These are phyloP conservation scores for Chrysomallon squamiferum DNA, from an alignment of 1,140 invertebrate species.

Conservation along the genomic window DNA sequence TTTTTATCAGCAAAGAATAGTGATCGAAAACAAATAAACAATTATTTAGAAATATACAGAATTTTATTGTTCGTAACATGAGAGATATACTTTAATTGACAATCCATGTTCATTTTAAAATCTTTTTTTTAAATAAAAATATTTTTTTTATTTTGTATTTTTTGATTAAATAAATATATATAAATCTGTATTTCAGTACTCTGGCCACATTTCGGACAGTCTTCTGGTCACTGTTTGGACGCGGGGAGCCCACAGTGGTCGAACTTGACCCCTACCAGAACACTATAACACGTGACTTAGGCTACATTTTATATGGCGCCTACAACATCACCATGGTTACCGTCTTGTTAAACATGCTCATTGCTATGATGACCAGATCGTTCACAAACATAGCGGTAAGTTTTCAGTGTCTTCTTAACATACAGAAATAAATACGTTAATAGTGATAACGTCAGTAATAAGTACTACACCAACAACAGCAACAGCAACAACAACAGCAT, in stretches of 20 bases:
- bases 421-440: neutral
- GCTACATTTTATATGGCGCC: slow-evolving; percentile 54
- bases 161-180: no score
- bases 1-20: no score
- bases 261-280: slow-evolving; percentile 38
- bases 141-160: no score
- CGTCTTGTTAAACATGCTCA: slow-evolving; percentile 68
- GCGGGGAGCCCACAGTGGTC: slow-evolving; percentile 72
- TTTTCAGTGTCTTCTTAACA: neutral
- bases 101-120: no score
- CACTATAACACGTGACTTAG: slow-evolving; percentile 40
- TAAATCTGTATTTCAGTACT: slow-evolving; percentile 61
- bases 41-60: no score
- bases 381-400: slow-evolving; percentile 67
- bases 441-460: no score
- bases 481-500: no score
- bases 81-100: no score
- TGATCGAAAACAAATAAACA: no score
- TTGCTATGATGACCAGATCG: slow-evolving; percentile 68
- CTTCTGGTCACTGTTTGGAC: slow-evolving; percentile 78
- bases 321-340: slow-evolving; percentile 66
- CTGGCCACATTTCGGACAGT: slow-evolving; percentile 71
- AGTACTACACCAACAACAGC: no score
- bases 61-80: no score
- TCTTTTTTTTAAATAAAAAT: no score